Evolutionary conservation across 2,113 vertebrate species (phyloP), one percentile per base, ranked within the genome.

Genomic region (Melospiza georgiana): DNA sequence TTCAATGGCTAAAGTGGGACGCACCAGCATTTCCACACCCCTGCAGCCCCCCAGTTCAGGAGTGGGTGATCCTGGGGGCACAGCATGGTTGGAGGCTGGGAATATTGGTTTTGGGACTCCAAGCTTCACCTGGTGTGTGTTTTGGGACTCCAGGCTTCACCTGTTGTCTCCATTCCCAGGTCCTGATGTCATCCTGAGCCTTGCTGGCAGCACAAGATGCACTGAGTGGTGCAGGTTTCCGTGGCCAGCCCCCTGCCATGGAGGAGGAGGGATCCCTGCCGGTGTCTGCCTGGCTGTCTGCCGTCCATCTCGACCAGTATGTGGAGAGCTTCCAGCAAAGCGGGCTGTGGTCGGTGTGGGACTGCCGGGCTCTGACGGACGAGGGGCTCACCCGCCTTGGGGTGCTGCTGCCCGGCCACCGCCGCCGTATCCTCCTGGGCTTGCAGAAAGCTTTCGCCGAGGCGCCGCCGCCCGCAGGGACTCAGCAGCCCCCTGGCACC

Each of bases 281-380:
- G 0, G 97, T 99, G 68, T 94, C 90, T 0, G 97, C 98, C 81
- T 99, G 99, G 99, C 97, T 99, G 13, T 97, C 94, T 4, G 94
- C 97, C 1, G 97, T 99, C 49, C 99, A 98, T 41, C 98, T 99
- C 11, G 99, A 99, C 51, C 99, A 99, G 96, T 99, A 99, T n/a
- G 77, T 83, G 0, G 89, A 97, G 2, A 96, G 85, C 37, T 99
- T 99, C 58, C 97, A 97, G 67, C 97, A 91, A 30, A 95, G 96
- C 0, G 98, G 98, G 7, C 95, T 99, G 37, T 18, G 86, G 33
- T 96, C 94, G 2, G 90, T 98, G 28, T 76, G 89, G 14, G 98
- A 99, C 16, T 99, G 99, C 94, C 98, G 90, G 57, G 93, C 80
- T 46, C 97, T 99, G 84, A 98, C 97, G 0, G 93, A 97, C 1